Evolutionary conservation across 2,888 invertebrate species (phyloP).

Genomic region (Ophraella communa): DNA sequence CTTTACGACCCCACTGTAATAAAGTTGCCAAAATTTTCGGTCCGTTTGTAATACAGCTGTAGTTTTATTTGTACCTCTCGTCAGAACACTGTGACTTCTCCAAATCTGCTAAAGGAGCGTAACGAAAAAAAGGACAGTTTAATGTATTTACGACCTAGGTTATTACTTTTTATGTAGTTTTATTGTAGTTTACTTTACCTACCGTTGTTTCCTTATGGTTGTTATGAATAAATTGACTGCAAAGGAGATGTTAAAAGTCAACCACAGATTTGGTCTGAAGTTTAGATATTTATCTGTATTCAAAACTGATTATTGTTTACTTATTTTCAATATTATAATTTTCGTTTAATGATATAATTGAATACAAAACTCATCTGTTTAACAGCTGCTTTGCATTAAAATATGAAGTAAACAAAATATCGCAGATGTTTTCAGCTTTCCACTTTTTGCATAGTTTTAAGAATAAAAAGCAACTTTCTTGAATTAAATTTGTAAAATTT

Average conservation of each 20-base stretch:
- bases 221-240: not conserved
- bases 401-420: too few species aligned
- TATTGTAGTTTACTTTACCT: conserved; percentile 30
- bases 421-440: too few species aligned
- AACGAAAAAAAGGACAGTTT: conserved; percentile 30
- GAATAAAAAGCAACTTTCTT: too few species aligned
- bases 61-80: conserved; percentile 26
- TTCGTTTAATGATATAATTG: too few species aligned
- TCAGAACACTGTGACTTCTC: conserved; percentile 19
- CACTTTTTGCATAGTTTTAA: too few species aligned
- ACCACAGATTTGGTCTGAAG: too few species aligned
- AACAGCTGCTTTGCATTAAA: too few species aligned
- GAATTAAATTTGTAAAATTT: too few species aligned
- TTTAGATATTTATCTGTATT: not conserved
- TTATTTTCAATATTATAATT: too few species aligned
- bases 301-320: not conserved
- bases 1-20: conserved; percentile 33
- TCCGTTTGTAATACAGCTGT: conserved; percentile 33
- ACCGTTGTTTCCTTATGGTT: not conserved
- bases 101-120: conserved; percentile 24
- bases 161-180: conserved; percentile 37
- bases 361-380: too few species aligned
- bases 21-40: conserved; percentile 36
- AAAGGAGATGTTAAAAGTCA: not conserved
- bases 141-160: conserved; percentile 34